Evolutionary conservation across 2,888 invertebrate genomes (phyloP), one percentile per base, ranked within the genome.

Genomic region (Troilus luridus): DNA sequence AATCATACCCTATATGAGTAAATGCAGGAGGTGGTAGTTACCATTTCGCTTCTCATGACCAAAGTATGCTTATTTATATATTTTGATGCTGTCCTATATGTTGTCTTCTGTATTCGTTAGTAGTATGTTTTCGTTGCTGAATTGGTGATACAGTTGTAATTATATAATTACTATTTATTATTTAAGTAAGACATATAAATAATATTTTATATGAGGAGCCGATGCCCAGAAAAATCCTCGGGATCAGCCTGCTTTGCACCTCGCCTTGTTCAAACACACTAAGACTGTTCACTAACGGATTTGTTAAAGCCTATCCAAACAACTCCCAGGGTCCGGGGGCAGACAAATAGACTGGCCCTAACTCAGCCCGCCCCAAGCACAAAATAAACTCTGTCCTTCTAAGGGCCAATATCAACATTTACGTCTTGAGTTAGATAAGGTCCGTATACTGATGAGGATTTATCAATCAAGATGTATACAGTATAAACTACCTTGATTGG

Each of bases 211-310:
- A 41, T 8, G 41, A 19, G 8, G 7, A 17, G 14, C 6, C 3
- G 24, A 11, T 14, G 14, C 24, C 9, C n/a, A 10, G 10, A 11
- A 8, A n/a, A n/a, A n/a, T 10, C 24, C 67, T 5, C n/a, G 9
- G 10, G 12, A 27, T 24, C 12, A 21, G 19, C 54, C 54, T 81
- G 10, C 85, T 85, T 58, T 56, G 56, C 85, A 85, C 56, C 85
- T 85, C n/a, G 85, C 56, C n/a, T 85, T 85, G 56, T 85, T n/a
- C n/a, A 58, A 85, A 85, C 85, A 85, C 56, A 85, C 85, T 8
- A 85, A 85, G n/a, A n/a, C 85, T 56, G 85, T 56, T 85, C 85
- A 56, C 85, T 85, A 85, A 85, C 21, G 56, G 85, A 85, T 85
- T 85, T 85, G 85, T 85, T 85, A 58, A 58, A n/a, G 56, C 24